Percentiles rank a stretch among this genome's conserved stretches.
phyloP scores from a whole-genome alignment of 2,888 invertebrate species.

The Zootermopsis nevadensis region DNA sequence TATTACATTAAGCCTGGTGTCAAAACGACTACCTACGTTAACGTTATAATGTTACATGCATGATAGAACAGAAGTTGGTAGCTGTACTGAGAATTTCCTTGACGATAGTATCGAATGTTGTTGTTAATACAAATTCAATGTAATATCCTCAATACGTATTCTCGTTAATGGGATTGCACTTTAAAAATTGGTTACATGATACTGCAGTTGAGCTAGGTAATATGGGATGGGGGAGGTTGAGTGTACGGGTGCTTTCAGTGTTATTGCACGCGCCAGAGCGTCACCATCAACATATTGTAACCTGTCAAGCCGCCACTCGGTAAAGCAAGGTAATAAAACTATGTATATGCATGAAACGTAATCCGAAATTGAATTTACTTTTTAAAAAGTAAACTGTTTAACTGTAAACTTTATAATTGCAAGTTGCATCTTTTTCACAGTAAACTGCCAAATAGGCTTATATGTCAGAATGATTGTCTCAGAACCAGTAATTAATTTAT shows the following conservation, averaged over 20 bases:
- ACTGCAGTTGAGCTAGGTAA: background rate
- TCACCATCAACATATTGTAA: background rate
- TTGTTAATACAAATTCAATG: background rate
- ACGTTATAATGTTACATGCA: too few relatives aligned
- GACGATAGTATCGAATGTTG: background rate
- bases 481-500: too few relatives aligned
- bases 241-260: background rate
- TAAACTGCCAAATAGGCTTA: too few relatives aligned
- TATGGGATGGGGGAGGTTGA: background rate
- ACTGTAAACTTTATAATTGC: too few relatives aligned
- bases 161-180: background rate
- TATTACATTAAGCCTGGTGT: too few relatives aligned
- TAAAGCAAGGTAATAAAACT: background rate
- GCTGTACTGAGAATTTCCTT: too few relatives aligned
- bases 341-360: background rate
- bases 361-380: background rate
- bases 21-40: too few relatives aligned
- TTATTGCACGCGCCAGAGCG: background rate
- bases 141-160: background rate
- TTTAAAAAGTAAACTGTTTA: background rate
- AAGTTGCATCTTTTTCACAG: too few relatives aligned
- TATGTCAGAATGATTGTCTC: too few relatives aligned
- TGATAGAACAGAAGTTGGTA: too few relatives aligned
- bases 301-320: background rate
- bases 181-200: constrained; percentile 19